These are phyloP conservation scores for Erebia ligea DNA, from an alignment of 2,888 invertebrate species.

Conservation along the genomic window DNA sequence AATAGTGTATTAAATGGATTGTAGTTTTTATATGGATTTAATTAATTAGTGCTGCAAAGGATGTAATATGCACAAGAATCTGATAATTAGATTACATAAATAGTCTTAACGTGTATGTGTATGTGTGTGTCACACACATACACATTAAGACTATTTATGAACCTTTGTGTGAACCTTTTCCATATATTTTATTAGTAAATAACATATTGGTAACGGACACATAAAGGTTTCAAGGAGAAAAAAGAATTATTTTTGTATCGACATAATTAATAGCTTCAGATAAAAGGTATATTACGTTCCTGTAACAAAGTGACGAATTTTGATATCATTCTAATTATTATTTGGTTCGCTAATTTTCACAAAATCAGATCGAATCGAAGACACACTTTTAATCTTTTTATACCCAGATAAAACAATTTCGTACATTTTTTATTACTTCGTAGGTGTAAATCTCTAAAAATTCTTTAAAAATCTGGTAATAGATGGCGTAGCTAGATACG, in stretches of 20 bases:
- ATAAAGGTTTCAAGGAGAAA: neutral
- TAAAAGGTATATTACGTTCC: slow-evolving; percentile 48
- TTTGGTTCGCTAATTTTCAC: neutral
- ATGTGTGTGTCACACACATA: no score
- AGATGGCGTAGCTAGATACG: no score
- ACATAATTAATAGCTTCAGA: slow-evolving; percentile 41
- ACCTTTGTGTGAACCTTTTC: neutral
- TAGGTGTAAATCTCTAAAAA: no score
- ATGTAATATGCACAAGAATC: neutral
- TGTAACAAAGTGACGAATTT: slow-evolving; percentile 52
- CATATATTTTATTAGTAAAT: neutral
- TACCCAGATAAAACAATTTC: no score
- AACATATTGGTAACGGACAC: neutral
- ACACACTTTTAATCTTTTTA: no score
- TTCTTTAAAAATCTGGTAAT: no score
- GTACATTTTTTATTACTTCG: no score
- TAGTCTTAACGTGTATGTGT: neutral
- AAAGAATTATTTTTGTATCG: slow-evolving; percentile 29
- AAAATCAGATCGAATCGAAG: no score
- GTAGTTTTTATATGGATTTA: neutral
- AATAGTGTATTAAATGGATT: neutral
- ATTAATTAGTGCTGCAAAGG: slow-evolving; percentile 1
- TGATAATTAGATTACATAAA: neutral
- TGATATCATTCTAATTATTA: slow-evolving; percentile 65
- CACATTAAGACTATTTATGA: no score